These are phyloP conservation scores for Sphenopsis melanotis DNA, from an alignment of 2,797 vertebrate genomes.

Conservation along the genomic window DNA sequence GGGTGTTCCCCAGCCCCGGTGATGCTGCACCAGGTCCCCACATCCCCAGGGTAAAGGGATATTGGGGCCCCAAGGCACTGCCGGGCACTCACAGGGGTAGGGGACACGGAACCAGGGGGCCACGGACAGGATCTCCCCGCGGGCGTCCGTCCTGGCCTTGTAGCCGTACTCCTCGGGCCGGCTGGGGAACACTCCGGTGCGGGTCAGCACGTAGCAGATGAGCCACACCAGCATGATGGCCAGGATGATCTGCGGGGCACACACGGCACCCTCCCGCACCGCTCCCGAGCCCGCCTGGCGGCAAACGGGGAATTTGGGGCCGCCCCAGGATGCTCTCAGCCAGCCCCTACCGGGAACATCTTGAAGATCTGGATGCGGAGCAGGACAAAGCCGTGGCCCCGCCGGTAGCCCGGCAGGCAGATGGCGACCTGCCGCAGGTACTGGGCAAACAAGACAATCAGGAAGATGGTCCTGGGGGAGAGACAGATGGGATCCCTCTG, in stretches of 20 bases:
- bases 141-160: conserved; percentile 90
- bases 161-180: conserved; percentile 81
- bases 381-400: conserved; percentile 78
- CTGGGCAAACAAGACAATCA: conserved; percentile 92
- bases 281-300: fast-evolving
- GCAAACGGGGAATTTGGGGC: fast-evolving
- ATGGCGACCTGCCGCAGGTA: conserved; percentile 84
- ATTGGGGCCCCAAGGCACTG: fast-evolving
- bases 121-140: conserved; percentile 87
- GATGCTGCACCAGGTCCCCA: not conserved
- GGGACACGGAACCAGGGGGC: conserved; percentile 95
- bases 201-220: conserved; percentile 88
- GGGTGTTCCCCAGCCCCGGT: not conserved
- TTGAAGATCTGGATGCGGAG: conserved; percentile 89
- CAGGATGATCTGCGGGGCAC: conserved; percentile 83
- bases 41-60: fast-evolving
- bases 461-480: conserved; percentile 82
- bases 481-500: not conserved
- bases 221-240: conserved; percentile 92
- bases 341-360: conserved; percentile 88
- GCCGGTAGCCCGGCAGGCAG: conserved; percentile 81
- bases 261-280: fast-evolving
- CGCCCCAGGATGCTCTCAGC: fast-evolving
- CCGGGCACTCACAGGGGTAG: conserved; percentile 87
- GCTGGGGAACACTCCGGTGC: conserved; percentile 80